Conservation (phyloP, 2,888 invertebrate species). For the Erebia aethiops region DNA sequence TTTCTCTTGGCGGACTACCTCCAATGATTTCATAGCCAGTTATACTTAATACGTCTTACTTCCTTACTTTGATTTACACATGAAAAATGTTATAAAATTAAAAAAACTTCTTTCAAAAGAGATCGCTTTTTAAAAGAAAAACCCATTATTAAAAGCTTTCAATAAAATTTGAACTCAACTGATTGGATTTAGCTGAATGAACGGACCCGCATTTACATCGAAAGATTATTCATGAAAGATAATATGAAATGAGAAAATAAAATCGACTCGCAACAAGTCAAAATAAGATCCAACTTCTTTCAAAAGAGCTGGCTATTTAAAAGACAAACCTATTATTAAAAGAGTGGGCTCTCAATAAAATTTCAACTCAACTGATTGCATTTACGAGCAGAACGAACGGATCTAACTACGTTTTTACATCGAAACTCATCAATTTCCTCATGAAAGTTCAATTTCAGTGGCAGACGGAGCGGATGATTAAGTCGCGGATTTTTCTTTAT, state of each 20-base stretch:
- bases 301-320: conserved; percentile 10
- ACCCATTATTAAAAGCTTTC: no score
- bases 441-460: conserved; percentile 46
- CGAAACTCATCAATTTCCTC: conserved; percentile 44
- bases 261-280: not conserved
- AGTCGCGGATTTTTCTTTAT: conserved; percentile 41
- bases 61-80: no score
- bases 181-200: no score
- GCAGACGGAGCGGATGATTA: conserved; percentile 46
- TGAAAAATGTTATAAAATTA: no score
- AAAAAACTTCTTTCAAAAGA: no score
- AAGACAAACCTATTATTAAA: conserved; percentile 21
- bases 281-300: conserved; percentile 5
- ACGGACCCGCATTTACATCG: no score
- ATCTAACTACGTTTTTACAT: conserved; percentile 37
- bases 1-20: no score
- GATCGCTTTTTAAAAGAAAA: no score
- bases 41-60: no score
- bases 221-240: conserved; percentile 37
- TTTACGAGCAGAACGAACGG: conserved; percentile 27
- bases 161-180: no score
- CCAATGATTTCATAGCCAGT: no score
- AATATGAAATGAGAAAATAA: conserved; percentile 20
- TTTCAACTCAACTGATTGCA: conserved; percentile 25
- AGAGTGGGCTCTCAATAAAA: conserved; percentile 19